A percentile compares a stretch with the other conserved stretches of the same genome.
phyloP scores from a whole-genome alignment of 2,113 vertebrate species.

The Lepus europaeus region DNA sequence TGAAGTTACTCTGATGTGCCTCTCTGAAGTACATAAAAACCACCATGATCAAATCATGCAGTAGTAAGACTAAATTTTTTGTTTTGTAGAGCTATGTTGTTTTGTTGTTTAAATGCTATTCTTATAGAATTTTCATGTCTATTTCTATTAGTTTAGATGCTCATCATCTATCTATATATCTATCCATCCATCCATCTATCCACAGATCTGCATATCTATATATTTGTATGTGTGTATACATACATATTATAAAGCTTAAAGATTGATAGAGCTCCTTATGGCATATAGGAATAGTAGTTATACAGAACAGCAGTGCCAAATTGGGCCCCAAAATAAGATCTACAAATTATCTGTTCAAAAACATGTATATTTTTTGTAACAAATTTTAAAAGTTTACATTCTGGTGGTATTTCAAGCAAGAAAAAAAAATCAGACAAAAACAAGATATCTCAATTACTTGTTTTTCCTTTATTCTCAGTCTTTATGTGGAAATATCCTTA shows the following conservation, averaged over 20 bases:
- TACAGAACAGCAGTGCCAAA: not conserved
- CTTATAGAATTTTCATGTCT: not conserved
- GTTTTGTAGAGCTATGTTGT: not conserved
- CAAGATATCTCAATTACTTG: not conserved
- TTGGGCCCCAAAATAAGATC: not conserved
- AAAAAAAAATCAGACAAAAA: constrained; percentile 1
- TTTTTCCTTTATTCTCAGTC: constrained; percentile 29
- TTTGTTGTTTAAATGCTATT: not conserved
- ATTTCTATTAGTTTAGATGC: constrained; percentile 8
- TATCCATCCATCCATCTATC: not conserved
- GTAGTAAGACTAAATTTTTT: not conserved
- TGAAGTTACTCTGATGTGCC: constrained; percentile 34
- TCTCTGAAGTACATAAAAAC: constrained; percentile 16
- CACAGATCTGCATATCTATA: not conserved
- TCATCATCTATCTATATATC: not conserved
- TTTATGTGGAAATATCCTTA: not conserved
- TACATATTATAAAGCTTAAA: not conserved
- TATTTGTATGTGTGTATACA: not conserved
- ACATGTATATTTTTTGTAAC: not conserved
- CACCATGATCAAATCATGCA: not conserved
- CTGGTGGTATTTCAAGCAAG: not conserved
- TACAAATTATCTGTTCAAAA: constrained; percentile 43
- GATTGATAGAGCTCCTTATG: not conserved
- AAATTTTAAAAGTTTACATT: constrained; percentile 34
- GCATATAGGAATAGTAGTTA: not conserved